Evolutionary conservation across 2,113 vertebrate genomes (phyloP), one percentile per base, ranked within the genome.

Genomic region (Rynchops niger): DNA sequence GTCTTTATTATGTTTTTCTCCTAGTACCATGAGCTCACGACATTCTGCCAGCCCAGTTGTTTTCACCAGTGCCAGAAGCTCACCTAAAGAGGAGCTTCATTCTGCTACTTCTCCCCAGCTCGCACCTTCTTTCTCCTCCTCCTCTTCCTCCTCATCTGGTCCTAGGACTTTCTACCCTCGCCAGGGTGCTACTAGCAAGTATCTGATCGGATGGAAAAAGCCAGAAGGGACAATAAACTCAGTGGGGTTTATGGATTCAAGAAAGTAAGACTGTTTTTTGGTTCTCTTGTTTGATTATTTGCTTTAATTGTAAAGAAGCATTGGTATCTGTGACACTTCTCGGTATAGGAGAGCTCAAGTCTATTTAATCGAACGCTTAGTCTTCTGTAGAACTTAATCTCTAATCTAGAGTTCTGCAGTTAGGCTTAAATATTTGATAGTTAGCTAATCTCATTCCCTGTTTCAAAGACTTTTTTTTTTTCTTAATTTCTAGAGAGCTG

Each of bases 131-230:
- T 98, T 98, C 80, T 99, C 99, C n/a, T 99, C 99, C 42, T 99
- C 99, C 77, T 98, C 99, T 73, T 99, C 99, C 0, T 98, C 98
- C 32, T 99, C 99, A 2, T 99, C 99, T 4, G 99, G 99, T 53
- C 99, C 99, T 81, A 99, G 99, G 97, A 99, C 98, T 96, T 99
- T 99, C 98, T 99, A 99, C 97, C 99, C 99, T 30, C 99, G 99
- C 72, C 99, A 99, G 98, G 99, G 99, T 40, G 99, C 99, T 87
- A 99, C 99, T 86, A 99, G 99, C 98, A 99, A 99, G 98, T 99
- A 99, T 97, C 98, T 99, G 97, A 99, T 99, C 3, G 99, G 99
- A 96, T 99, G 99, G 99, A 99, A 99, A 97, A 99, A 99, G 87
- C 99, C 99, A 0, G 99, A 99, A 91, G 99, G 99, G 97, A 99